Conservation (phyloP, 1,140 invertebrate species). For the Macrobrachium rosenbergii region DNA sequence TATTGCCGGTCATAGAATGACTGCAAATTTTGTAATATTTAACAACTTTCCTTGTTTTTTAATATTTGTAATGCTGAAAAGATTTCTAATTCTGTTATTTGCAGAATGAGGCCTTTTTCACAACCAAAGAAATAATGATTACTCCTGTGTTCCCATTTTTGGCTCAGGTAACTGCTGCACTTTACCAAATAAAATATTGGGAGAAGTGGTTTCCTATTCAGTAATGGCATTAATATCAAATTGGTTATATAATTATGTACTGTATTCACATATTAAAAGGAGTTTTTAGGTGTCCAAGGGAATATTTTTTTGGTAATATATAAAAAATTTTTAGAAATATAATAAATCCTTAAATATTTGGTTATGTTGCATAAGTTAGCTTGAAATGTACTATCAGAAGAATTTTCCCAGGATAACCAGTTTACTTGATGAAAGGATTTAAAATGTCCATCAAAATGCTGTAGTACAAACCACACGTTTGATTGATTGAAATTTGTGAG, state of each 20-base stretch:
- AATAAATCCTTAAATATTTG: no score
- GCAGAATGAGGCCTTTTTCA: conserved; percentile 46
- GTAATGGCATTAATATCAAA: conserved; percentile 31
- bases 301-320: no score
- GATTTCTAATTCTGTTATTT: conserved; percentile 1
- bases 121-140: conserved; percentile 58
- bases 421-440: no score
- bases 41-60: neutral
- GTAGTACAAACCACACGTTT: neutral
- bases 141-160: conserved; percentile 53
- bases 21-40: neutral
- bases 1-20: conserved; percentile 6
- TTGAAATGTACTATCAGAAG: no score
- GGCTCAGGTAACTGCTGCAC: conserved; percentile 52
- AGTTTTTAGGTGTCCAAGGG: no score
- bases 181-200: conserved; percentile 54
- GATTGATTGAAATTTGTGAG: conserved; percentile 24
- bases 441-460: no score
- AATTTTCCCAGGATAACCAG: no score
- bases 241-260: conserved; percentile 3
- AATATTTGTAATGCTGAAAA: neutral
- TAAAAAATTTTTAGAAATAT: no score
- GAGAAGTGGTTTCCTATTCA: conserved; percentile 10
- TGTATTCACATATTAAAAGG: no score
- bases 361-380: no score